Percentiles rank a stretch among this genome's conserved stretches.
phyloP scores from a whole-genome alignment of 2,888 invertebrate genomes.

The Ophonus ardosiacus region DNA sequence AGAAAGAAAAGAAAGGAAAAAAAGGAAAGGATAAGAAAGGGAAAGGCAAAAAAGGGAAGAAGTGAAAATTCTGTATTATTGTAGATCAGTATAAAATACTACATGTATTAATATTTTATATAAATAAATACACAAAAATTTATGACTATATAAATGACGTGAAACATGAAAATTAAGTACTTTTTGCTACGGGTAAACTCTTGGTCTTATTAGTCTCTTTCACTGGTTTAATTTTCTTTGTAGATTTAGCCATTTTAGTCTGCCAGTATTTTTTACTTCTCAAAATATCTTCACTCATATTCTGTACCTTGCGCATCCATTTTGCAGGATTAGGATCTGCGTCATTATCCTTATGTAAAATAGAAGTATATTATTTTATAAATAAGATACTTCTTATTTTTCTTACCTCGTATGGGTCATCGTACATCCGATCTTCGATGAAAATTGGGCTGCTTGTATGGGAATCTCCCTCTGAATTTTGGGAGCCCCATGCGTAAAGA shows the following conservation, averaged over 20 bases:
- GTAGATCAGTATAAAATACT: constrained; percentile 25
- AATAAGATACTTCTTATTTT: background rate
- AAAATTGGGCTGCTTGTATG: constrained; percentile 33
- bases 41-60: constrained; percentile 53
- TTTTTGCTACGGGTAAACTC: background rate
- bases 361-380: background rate
- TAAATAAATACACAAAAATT: constrained; percentile 49
- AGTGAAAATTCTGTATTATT: constrained; percentile 11
- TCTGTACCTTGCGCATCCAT: constrained; percentile 69
- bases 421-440: constrained; percentile 34
- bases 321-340: constrained; percentile 39
- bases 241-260: constrained; percentile 66
- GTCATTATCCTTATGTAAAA: constrained; percentile 41
- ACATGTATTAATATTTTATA: constrained; percentile 61
- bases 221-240: constrained; percentile 65
- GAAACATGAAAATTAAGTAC: constrained; percentile 22
- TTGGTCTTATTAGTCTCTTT: constrained; percentile 30
- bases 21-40: background rate
- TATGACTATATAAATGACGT: background rate
- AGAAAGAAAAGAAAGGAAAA: background rate
- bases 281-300: constrained; percentile 68
- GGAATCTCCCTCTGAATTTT: constrained; percentile 48
- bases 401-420: constrained; percentile 2
- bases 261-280: constrained; percentile 69
- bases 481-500: constrained; percentile 48